phyloP scores from a whole-genome alignment of 2,888 invertebrate genomes.

The Drosophila picticornis region DNA sequence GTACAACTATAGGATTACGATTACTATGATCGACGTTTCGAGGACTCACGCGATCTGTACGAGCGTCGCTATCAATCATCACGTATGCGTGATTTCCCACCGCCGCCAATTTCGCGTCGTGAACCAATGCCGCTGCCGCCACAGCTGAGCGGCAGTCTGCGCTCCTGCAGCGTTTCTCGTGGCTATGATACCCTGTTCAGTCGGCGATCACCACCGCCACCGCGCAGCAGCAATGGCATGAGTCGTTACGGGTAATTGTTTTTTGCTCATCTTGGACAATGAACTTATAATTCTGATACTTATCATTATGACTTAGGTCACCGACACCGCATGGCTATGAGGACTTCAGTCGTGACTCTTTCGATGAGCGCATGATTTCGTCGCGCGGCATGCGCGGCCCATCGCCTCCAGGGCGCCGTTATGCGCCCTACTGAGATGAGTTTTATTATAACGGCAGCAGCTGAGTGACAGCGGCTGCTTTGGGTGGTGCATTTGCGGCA shows the following conservation, averaged over 20 bases:
- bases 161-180: conserved; percentile 86
- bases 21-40: conserved; percentile 93
- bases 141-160: conserved; percentile 86
- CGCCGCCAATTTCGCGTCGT: conserved; percentile 90
- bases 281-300: not conserved
- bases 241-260: conserved; percentile 83
- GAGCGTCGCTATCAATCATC: conserved; percentile 90
- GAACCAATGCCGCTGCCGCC: conserved; percentile 93
- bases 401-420: conserved; percentile 93
- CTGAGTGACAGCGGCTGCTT: conserved; percentile 59
- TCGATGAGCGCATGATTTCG: conserved; percentile 90
- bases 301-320: conserved; percentile 43
- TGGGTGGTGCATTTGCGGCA: conserved; percentile 43
- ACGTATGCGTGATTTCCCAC: conserved; percentile 87
- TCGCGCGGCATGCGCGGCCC: conserved; percentile 90
- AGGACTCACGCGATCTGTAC: conserved; percentile 92
- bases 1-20: conserved; percentile 85
- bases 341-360: conserved; percentile 94
- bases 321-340: conserved; percentile 89
- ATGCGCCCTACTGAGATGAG: conserved; percentile 91
- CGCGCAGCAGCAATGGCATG: conserved; percentile 85
- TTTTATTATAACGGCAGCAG: conserved; percentile 80
- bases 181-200: conserved; percentile 93
- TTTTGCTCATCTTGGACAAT: not conserved
- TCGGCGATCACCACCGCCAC: conserved; percentile 90